A percentile compares a stretch with the other conserved stretches of the same genome.
Conservation (phyloP, 1,140 invertebrate species). For the Ceratitis capitata region DNA sequence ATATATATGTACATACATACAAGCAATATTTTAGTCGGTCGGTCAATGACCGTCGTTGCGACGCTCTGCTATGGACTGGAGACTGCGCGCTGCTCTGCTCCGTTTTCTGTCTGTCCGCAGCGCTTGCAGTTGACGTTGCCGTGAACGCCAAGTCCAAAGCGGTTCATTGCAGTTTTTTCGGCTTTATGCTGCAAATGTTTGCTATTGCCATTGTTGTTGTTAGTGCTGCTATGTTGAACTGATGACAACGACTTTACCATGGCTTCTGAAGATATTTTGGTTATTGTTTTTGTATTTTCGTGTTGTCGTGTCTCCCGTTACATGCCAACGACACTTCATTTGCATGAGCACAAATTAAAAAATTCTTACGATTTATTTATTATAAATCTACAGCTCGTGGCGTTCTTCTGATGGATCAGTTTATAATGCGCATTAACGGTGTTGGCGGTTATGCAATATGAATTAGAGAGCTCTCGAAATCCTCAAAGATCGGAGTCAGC, state of each 20-base stretch:
- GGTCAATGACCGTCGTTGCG: slow-evolving; percentile 59
- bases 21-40: slow-evolving; percentile 56
- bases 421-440: too few species aligned
- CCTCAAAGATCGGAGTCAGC: too few species aligned
- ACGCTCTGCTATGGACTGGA: background rate
- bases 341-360: background rate
- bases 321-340: background rate
- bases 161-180: slow-evolving; percentile 2
- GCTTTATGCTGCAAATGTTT: background rate
- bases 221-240: background rate
- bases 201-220: background rate
- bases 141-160: slow-evolving; percentile 23
- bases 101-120: too few species aligned
- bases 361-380: background rate
- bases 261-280: background rate
- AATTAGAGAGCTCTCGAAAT: too few species aligned
- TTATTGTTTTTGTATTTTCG: background rate
- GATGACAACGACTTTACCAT: background rate
- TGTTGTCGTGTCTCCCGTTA: background rate
- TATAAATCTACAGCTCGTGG: background rate
- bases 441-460: too few species aligned
- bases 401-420: background rate
- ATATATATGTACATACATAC: background rate
- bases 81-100: background rate
- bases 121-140: too few species aligned